These are phyloP conservation scores for Sycophila texana DNA, from an alignment of 2,888 invertebrate species.

Conservation along the genomic window DNA sequence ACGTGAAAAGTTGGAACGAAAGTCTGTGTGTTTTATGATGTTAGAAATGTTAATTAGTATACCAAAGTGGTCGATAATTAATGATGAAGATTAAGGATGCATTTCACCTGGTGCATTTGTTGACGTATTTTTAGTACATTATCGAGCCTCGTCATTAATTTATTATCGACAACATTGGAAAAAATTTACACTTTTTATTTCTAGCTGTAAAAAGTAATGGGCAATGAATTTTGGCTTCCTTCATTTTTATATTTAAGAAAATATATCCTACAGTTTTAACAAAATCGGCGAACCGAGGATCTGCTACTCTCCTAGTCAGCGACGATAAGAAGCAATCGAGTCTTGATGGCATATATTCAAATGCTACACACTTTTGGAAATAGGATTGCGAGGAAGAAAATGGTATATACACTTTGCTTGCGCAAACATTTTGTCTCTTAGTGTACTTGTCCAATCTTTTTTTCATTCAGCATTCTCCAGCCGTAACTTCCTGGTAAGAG, in stretches of 20 bases:
- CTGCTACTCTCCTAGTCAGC: no score
- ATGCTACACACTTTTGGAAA: neutral
- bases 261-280: neutral
- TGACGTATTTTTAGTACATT: no score
- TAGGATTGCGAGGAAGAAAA: neutral
- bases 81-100: no score
- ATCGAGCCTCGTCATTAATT: no score
- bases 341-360: neutral
- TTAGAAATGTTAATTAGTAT: no score
- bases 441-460: neutral
- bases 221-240: no score
- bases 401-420: neutral
- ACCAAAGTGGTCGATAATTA: no score
- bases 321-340: neutral
- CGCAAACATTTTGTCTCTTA: neutral
- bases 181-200: no score
- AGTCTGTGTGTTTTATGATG: neutral
- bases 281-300: no score
- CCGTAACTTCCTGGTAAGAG: neutral
- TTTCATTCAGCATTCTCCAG: conserved; percentile 30
- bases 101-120: no score
- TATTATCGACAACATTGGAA: no score
- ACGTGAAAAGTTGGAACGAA: neutral
- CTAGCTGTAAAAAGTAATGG: no score
- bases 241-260: neutral